Percentiles rank a stretch among this genome's conserved stretches.
phyloP scores from a whole-genome alignment of 2,797 vertebrate species.

The Falco berigora region DNA sequence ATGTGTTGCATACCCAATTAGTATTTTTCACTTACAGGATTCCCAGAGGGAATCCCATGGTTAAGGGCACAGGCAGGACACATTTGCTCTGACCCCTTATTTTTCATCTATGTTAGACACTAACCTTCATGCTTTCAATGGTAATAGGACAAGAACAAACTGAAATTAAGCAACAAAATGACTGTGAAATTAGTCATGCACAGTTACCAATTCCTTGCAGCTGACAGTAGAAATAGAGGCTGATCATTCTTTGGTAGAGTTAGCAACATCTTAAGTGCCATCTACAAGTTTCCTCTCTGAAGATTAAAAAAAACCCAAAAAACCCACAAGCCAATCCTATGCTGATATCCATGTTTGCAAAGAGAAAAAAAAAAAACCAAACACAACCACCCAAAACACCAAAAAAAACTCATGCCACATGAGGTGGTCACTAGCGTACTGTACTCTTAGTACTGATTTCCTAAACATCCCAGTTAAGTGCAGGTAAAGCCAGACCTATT shows the following conservation, averaged over 20 bases:
- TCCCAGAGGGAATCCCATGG: background rate
- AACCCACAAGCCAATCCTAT: background rate
- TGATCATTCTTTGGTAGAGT: background rate
- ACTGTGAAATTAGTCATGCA: background rate
- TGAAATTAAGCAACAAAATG: background rate
- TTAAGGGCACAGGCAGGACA: background rate
- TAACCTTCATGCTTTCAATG: background rate
- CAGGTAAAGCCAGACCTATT: background rate
- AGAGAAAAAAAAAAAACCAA: background rate
- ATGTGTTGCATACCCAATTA: background rate
- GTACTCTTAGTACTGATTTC: background rate
- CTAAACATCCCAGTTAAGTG: background rate
- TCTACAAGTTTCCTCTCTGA: background rate
- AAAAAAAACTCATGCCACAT: background rate
- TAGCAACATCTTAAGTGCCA: background rate
- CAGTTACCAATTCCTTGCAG: background rate
- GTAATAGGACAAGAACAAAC: background rate
- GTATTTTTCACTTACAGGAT: background rate
- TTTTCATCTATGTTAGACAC: background rate
- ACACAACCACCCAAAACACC: too few relatives aligned
- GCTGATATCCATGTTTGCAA: background rate
- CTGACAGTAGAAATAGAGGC: background rate
- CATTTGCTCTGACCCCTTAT: background rate
- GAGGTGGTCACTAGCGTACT: background rate
- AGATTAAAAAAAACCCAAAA: background rate